phyloP scores from a whole-genome alignment of 1,140 invertebrate genomes.

The Berghia stephanieae region DNA sequence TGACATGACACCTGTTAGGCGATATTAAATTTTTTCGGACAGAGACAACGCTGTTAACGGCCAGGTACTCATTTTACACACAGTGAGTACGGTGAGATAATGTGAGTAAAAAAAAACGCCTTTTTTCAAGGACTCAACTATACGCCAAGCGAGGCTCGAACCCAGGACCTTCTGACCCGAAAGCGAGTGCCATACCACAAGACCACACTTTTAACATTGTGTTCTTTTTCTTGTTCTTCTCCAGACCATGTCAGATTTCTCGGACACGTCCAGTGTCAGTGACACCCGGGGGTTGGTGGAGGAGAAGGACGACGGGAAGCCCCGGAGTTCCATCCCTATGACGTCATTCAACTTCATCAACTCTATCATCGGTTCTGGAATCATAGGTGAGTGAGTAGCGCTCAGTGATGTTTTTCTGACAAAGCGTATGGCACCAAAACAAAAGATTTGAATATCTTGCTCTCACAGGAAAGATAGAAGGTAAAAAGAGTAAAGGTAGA shows the following conservation, averaged over 20 bases:
- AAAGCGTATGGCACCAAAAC: background rate
- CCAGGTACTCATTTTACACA: no score
- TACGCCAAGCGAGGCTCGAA: no score
- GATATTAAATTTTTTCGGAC: no score
- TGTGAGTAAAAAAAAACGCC: no score
- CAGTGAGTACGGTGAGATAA: no score
- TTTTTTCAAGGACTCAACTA: no score
- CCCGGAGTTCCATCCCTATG: conserved; percentile 74
- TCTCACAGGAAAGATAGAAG: background rate
- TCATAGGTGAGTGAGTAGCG: conserved; percentile 78
- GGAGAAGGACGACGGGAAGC: conserved; percentile 49
- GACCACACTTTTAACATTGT: background rate
- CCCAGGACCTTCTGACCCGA: no score
- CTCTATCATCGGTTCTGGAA: conserved; percentile 90
- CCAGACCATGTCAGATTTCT: conserved; percentile 55
- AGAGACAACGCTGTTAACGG: no score
- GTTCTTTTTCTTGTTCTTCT: conserved; percentile 14
- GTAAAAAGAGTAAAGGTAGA: background rate
- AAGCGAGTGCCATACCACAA: no score
- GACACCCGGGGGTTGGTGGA: conserved; percentile 59
- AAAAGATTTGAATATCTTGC: background rate
- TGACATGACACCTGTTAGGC: no score
- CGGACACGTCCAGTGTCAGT: conserved; percentile 54
- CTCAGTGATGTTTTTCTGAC: background rate
- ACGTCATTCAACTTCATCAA: conserved; percentile 93